Conservation (phyloP, 2,113 vertebrate genomes). For the Elaphurus davidianus region DNA sequence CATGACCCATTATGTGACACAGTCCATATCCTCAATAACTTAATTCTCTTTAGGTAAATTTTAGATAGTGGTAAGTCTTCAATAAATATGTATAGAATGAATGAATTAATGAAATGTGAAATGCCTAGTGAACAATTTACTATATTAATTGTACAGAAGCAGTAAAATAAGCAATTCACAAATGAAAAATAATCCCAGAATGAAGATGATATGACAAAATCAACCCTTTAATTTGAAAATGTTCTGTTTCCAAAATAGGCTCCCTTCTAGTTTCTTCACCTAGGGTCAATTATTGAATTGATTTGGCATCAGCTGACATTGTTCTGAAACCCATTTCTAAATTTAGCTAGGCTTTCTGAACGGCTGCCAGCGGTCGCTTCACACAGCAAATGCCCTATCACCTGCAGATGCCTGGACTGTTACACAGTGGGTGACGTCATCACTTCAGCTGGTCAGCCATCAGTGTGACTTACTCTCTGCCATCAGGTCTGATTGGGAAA, state of each 20-base stretch:
- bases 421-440: background rate
- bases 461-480: background rate
- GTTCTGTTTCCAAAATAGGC: background rate
- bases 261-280: constrained; percentile 11
- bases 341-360: constrained; percentile 1
- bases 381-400: background rate
- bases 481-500: background rate
- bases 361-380: background rate
- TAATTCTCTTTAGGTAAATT: background rate
- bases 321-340: constrained; percentile 24
- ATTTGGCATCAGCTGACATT: background rate
- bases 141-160: background rate
- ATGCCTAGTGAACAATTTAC: background rate
- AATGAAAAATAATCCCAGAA: background rate
- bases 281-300: background rate
- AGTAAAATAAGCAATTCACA: background rate
- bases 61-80: background rate
- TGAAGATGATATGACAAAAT: background rate
- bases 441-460: background rate
- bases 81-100: background rate
- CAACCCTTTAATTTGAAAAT: background rate
- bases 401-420: background rate
- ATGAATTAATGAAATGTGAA: background rate
- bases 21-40: background rate
- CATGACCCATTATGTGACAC: background rate